A percentile compares a stretch with the other conserved stretches of the same genome.
Conservation (phyloP, 2,888 invertebrate genomes). For the Agonopterix alstromeriana region DNA sequence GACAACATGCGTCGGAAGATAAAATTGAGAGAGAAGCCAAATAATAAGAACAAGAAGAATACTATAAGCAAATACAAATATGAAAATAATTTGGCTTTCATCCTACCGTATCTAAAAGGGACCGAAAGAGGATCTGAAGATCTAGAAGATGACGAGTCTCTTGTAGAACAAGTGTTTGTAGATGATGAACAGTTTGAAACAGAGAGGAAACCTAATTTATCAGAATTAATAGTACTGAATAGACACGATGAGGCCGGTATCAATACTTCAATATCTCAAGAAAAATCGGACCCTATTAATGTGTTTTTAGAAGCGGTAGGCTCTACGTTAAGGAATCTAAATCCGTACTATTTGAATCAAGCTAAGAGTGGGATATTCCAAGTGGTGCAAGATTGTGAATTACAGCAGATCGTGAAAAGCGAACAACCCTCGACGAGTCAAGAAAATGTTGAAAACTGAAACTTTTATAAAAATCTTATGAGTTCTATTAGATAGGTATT, state of each 20-base stretch:
- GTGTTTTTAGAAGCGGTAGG: constrained; percentile 5
- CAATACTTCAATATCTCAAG: background rate
- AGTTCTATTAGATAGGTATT: too few species aligned
- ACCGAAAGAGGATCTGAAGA: background rate
- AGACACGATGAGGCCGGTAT: background rate
- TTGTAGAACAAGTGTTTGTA: background rate
- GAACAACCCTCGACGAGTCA: background rate
- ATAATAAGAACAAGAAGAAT: background rate
- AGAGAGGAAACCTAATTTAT: background rate
- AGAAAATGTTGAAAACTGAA: too few species aligned
- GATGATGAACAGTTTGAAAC: background rate
- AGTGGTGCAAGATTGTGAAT: constrained; percentile 15
- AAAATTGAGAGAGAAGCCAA: too few species aligned
- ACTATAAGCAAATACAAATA: constrained; percentile 1
- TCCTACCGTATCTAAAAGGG: background rate
- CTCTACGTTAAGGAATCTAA: constrained; percentile 11
- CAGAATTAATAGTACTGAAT: background rate
- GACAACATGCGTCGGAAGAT: constrained; percentile 11
- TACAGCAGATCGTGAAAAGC: constrained; percentile 12
- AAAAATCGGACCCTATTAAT: background rate
- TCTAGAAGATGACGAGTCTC: background rate
- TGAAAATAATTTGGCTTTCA: background rate
- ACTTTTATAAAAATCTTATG: too few species aligned
- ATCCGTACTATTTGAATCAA: constrained; percentile 15
- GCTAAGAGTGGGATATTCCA: constrained; percentile 17